Evolutionary conservation across 2,888 invertebrate genomes (phyloP), one percentile per base, ranked within the genome.

Genomic region (Odontothrips loti): DNA sequence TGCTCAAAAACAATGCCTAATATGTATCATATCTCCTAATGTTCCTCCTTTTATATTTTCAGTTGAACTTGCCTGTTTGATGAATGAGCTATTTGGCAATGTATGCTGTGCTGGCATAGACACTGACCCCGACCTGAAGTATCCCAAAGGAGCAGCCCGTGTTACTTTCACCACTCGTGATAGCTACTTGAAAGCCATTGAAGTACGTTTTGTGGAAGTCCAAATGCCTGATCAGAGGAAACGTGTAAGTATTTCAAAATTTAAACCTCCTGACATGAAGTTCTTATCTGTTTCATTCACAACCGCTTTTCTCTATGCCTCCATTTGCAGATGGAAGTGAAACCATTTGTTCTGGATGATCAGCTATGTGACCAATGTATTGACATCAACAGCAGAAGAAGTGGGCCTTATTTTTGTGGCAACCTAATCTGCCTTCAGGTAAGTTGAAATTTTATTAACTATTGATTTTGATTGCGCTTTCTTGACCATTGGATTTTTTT

Each of bases 341-440:
- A 99, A 90, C 99, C 99, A 84, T 99, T 99, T 89, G 98, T 99
- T 84, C 91, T 99, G 87, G 99, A 99, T 89, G 99, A 99, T 89
- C 99, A 99, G 91, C 96, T 98, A 95, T 99, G 99, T 89, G 99
- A 99, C 89, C 99, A 99, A 89, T 99, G 99, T 89, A 97, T 97
- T 86, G 99, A 99, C 84, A 93, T 98, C 83, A 98, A 98, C 89
- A 96, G 97, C 83, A 97, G 98, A 85, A 98, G 98, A 89, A 99
- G 98, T 88, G 99, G 99, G 84, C 99, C 99, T 29, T 99, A 99
- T 91, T 99, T 99, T 90, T 99, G 99, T 91, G 98, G 99, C 85
- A 99, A 99, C 88, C 97, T 99, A 85, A 97, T 97, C 85, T 99
- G 99, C 89, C 93, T 99, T 87, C 99, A 99, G 93, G 95, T 95